Evolutionary conservation across 1,140 invertebrate genomes (phyloP), one percentile per base, ranked within the genome.

Genomic region (Apis dorsata): DNA sequence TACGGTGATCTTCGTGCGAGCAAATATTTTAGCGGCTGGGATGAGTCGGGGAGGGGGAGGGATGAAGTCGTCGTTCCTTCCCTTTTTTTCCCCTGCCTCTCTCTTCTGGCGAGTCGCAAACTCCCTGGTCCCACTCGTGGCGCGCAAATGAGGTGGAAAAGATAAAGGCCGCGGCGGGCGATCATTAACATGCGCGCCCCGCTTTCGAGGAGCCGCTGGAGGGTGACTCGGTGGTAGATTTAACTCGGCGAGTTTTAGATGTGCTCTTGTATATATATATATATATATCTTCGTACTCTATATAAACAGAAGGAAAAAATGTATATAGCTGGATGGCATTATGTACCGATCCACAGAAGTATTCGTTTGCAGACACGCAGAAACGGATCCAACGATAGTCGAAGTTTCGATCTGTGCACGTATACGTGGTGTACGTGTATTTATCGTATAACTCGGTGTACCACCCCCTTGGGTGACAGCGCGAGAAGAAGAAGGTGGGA

Each of bases 111-210:
- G 84, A 83, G 70, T 84, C 71, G 85, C 85, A 86, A 73, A 78
- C 84, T 68, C 83, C 88, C 88, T 87, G 84, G 88, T 83, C 90
- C 89, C 88, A 86, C 89, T 88, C 90, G 81, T 85, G 89, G 86
- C 84, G 90, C 90, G 92, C 93, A 94, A 94, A 94, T 94, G 93
- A 94, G 93, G 93, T 93, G 93, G 93, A 94, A 94, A 94, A 94
- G 92, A 94, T 94, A 93, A 94, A 93, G 91, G 91, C 91, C 88
- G 86, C 88, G 89, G 89, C 88, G 87, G 89, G 92, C 91, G 93
- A 94, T 94, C 93, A 94, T 94, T 94, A 94, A 94, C 92, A 94
- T 93, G 92, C 92, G 89, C 91, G 88, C 90, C 91, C 87, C 83
- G 90, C 90, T 92, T 89, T 92, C 90, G 90, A 91, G 90, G 75